Conservation (phyloP, 2,888 invertebrate species). For the Leptopilina drosophilae region DNA sequence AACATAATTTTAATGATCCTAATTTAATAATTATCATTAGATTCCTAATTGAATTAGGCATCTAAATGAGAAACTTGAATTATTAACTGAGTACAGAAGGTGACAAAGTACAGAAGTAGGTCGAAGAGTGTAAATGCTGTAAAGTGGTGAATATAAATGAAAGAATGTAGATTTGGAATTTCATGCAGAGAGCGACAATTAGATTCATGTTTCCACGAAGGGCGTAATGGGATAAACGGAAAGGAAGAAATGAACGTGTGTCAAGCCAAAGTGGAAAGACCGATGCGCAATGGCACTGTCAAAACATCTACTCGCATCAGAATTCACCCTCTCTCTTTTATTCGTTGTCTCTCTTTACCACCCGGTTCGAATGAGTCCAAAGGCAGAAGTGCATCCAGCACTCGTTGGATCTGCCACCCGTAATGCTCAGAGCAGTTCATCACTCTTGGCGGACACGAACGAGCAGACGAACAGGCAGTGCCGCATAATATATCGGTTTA, state of each 20-base stretch:
- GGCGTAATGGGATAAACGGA: constrained; percentile 53
- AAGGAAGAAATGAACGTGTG: constrained; percentile 48
- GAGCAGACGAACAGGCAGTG: constrained; percentile 54
- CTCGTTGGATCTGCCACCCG: constrained; percentile 68
- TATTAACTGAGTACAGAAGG: too few relatives aligned
- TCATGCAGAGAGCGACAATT: constrained; percentile 47
- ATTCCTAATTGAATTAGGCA: too few relatives aligned
- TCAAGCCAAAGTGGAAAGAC: constrained; percentile 70
- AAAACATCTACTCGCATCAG: constrained; percentile 66
- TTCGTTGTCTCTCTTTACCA: constrained; percentile 49
- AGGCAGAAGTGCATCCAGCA: constrained; percentile 61
- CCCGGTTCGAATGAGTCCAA: constrained; percentile 50
- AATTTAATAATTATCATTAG: too few relatives aligned
- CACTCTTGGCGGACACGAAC: constrained; percentile 66
- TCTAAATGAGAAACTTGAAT: too few relatives aligned
- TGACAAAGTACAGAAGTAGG: too few relatives aligned
- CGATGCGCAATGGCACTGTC: constrained; percentile 73
- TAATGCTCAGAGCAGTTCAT: constrained; percentile 71
- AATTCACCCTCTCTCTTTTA: constrained; percentile 36
- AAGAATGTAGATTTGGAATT: too few relatives aligned
- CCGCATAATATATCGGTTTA: constrained; percentile 74
- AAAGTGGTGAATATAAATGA: too few relatives aligned
- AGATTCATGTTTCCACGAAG: constrained; percentile 56
- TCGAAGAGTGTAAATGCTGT: too few relatives aligned
- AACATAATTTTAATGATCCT: too few relatives aligned